Base-by-base conservation (phyloP, 2,888 invertebrate genomes). In the Dryobotodes eremita region DNA sequence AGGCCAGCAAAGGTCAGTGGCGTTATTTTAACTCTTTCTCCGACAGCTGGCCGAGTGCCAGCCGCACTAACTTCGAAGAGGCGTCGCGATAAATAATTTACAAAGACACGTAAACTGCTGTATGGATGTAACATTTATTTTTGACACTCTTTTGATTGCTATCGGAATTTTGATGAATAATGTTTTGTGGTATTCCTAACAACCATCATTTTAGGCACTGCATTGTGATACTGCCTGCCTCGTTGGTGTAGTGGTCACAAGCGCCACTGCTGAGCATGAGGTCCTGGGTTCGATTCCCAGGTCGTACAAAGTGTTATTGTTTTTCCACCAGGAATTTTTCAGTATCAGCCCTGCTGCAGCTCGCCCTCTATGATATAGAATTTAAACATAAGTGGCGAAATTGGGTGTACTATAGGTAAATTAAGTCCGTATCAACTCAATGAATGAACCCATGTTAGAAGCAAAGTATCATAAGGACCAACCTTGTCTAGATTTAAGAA, bases 1-100 rank as follows among this genome's bases (percentile, higher is more conserved):
- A 50, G 77, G 78, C 77, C 75, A 71, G 73, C 78, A 91, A 91
- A 92, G 92, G 91, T 93, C 91, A 90, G 82, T 76, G 82, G 78
- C 83, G 90, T 89, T 92, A 92, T 91, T 92, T 90, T 86, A 89
- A 89, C 89, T 88, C 87, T 89, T 90, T 89, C 86, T 83, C 75
- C 82, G 76, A 86, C 76, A 84, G 75, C 88, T 92, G 92, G 92
- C 91, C 0, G 17, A 0, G 50, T 76, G 92, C 93, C 93, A 92
- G 83, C 71, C 72, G 65, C 73, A 72, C 75, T 65, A 82, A 88
- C 87, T 88, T 77, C 75, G 87, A 80, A 78, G 77, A 85, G 81
- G 79, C 85, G 86, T 86, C 83, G 81, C 71, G 73, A 85, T 86
- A 80, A 89, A 89, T 83, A 76, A 86, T 83, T 84, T 82, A 85